Evolutionary conservation across 2,113 vertebrate genomes (phyloP).

Genomic region (Boleophthalmus pectinirostris): DNA sequence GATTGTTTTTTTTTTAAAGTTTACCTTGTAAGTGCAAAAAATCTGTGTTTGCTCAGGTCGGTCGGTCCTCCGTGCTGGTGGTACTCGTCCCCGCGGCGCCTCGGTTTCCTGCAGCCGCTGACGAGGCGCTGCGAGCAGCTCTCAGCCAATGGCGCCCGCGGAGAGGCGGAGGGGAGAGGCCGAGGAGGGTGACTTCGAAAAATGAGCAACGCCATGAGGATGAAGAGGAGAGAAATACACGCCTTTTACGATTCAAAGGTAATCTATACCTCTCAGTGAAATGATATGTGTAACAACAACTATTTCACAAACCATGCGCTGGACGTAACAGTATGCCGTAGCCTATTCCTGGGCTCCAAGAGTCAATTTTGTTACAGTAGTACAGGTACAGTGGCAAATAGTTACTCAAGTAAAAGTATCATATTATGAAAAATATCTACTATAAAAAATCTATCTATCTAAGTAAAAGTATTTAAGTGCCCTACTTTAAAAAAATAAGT

Average conservation of each 20-base stretch:
- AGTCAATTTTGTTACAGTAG: no score
- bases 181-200: not conserved
- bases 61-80: not conserved
- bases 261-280: no score
- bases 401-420: no score
- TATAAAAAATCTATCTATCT: no score
- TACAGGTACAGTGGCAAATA: no score
- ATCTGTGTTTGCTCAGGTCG: constrained; percentile 31
- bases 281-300: no score
- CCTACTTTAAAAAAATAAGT: no score
- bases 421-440: no score
- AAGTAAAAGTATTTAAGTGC: no score
- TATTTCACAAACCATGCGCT: no score
- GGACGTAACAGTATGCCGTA: no score
- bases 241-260: not conserved
- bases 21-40: constrained; percentile 19
- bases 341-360: no score
- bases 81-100: constrained; percentile 12
- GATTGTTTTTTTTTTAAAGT: not conserved
- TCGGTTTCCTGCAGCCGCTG: constrained; percentile 58
- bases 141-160: constrained; percentile 14
- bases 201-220: not conserved
- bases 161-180: not conserved
- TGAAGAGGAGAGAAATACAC: not conserved
- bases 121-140: not conserved